A percentile compares a stretch with the other conserved stretches of the same genome.
phyloP scores from a whole-genome alignment of 2,113 vertebrate species.

The Psittacula cyanocephala region DNA sequence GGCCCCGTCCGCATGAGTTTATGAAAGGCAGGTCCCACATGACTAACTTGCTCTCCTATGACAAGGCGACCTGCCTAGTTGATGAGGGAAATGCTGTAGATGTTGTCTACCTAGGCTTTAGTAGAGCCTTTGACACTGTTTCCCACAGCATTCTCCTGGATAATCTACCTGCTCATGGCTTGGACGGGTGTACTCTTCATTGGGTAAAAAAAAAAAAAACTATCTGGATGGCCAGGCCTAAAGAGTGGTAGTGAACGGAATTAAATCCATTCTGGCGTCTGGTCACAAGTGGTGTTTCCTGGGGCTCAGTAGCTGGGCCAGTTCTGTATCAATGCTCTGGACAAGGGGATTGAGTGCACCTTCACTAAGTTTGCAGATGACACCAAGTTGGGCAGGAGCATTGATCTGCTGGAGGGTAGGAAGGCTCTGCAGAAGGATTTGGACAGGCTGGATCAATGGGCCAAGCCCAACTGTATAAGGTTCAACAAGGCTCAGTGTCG shows the following conservation, averaged over 20 bases:
- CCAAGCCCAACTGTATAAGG: fast-evolving
- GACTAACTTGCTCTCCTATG: not conserved
- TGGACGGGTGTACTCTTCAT: fast-evolving
- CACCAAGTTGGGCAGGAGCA: not conserved
- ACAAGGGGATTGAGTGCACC: fast-evolving
- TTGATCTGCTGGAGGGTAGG: not conserved
- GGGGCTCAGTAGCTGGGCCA: not conserved
- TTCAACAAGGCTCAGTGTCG: not conserved
- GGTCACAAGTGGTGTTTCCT: not conserved
- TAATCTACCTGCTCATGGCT: not conserved
- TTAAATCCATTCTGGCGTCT: not conserved
- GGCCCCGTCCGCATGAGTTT: not conserved
- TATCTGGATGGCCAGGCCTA: not conserved
- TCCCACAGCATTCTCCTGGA: not conserved
- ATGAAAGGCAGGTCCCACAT: not conserved
- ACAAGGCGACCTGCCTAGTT: not conserved
- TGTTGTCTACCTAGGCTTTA: not conserved
- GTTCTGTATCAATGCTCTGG: not conserved
- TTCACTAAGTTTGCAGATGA: not conserved
- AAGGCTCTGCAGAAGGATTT: not conserved
- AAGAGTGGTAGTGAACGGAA: not conserved
- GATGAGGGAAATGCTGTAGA: not conserved
- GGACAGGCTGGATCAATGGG: not conserved
- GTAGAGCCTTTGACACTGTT: not conserved
- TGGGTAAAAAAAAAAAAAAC: not conserved